A percentile compares a stretch with the other conserved stretches of the same genome.
These are phyloP conservation scores for Terrapene triunguis DNA, from an alignment of 2,113 vertebrate genomes.

Conservation along the genomic window DNA sequence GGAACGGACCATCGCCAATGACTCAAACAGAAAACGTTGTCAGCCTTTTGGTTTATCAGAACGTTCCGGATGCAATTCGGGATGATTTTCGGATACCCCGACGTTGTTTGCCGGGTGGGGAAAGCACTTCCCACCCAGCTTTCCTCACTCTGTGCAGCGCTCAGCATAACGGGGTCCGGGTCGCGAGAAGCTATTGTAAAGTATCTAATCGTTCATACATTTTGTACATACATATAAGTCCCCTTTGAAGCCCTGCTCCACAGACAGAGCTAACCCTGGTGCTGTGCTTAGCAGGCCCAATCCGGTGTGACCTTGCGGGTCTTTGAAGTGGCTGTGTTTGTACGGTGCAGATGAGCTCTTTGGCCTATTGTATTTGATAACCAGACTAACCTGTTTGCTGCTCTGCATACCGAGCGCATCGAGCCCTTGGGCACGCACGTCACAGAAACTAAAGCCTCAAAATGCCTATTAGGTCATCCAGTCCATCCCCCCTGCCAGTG, in stretches of 20 bases:
- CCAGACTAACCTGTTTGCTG: fast-evolving
- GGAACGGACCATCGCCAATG: background rate
- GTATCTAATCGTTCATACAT: background rate
- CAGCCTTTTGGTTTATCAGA: background rate
- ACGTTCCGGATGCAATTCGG: background rate
- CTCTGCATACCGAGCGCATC: background rate
- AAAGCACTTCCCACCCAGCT: background rate
- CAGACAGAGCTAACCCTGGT: fast-evolving
- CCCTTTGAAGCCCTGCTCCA: fast-evolving
- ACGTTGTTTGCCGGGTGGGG: background rate
- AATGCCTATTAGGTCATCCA: background rate
- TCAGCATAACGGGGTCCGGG: background rate
- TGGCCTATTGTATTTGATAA: background rate
- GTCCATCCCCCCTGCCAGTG: background rate
- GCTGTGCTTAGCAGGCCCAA: fast-evolving
- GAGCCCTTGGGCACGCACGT: background rate
- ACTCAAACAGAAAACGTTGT: background rate
- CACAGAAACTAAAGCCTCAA: background rate
- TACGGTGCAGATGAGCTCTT: fast-evolving
- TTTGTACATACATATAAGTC: fast-evolving
- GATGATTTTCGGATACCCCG: background rate
- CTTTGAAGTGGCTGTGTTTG: fast-evolving
- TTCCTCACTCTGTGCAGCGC: background rate
- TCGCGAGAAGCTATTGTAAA: background rate
- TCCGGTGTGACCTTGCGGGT: background rate